Evolutionary conservation across 1,140 invertebrate species (phyloP).

Genomic region (Leptestheria dahalacensis): DNA sequence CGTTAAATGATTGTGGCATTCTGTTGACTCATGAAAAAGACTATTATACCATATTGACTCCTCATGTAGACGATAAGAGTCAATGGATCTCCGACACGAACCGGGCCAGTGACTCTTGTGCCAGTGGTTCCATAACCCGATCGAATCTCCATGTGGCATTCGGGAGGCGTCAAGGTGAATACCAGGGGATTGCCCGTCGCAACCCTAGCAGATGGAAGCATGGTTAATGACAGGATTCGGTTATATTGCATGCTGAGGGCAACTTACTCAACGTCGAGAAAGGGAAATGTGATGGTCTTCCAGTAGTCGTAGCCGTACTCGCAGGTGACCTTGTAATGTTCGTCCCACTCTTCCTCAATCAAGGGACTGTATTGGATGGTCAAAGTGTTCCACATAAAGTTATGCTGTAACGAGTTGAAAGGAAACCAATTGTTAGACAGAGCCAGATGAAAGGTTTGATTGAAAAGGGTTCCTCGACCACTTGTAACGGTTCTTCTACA

Average conservation of each 20-base stretch:
- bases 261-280: constrained; percentile 84
- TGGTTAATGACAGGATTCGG: too few species aligned
- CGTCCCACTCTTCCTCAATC: constrained; percentile 87
- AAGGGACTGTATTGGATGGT: constrained; percentile 85
- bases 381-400: constrained; percentile 91
- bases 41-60: constrained; percentile 60
- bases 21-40: background rate
- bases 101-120: constrained; percentile 66
- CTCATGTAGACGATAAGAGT: constrained; percentile 88
- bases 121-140: constrained; percentile 72
- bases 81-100: constrained; percentile 77
- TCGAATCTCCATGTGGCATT: constrained; percentile 89
- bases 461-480: background rate
- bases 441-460: background rate
- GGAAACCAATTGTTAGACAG: constrained; percentile 17
- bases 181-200: constrained; percentile 84
- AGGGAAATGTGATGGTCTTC: constrained; percentile 90
- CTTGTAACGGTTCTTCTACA: constrained; percentile 4
- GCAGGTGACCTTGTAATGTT: constrained; percentile 91
- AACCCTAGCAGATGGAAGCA: constrained; percentile 39
- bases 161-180: constrained; percentile 81
- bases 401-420: constrained; percentile 43
- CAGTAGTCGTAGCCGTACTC: constrained; percentile 92
- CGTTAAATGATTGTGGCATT: background rate
- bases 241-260: background rate